Evolutionary conservation across 2,888 invertebrate species (phyloP).

Genomic region (Scaptomyza tumidula): DNA sequence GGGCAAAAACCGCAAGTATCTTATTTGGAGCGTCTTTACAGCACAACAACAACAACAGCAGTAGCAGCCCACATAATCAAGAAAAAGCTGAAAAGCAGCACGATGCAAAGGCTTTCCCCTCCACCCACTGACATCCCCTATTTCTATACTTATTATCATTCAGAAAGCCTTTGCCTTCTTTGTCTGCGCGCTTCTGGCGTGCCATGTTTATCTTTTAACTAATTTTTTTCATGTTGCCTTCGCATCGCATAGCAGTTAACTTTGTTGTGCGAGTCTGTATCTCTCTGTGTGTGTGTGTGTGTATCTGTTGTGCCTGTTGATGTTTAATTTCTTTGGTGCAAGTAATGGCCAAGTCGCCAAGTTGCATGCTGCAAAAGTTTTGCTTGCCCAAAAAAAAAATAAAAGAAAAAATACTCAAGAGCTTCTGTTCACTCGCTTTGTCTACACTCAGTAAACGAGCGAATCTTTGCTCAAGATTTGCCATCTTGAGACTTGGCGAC

Average conservation of each 20-base stretch:
- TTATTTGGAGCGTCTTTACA: conserved; percentile 55
- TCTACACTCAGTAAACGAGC: conserved; percentile 8
- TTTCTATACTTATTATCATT: conserved; percentile 1
- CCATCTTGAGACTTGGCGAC: not conserved
- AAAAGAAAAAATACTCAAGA: conserved; percentile 34
- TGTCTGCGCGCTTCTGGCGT: conserved; percentile 72
- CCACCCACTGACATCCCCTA: not conserved
- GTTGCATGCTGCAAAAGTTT: conserved; percentile 72
- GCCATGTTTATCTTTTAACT: conserved; percentile 80
- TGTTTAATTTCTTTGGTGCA: conserved; percentile 75
- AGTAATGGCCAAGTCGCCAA: conserved; percentile 77
- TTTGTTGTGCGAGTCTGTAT: conserved; percentile 45
- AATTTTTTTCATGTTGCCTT: conserved; percentile 75
- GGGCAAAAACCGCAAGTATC: conserved; percentile 67
- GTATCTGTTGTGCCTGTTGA: conserved; percentile 41
- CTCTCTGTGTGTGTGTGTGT: conserved; percentile 16
- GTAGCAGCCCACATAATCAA: conserved; percentile 73
- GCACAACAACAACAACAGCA: conserved; percentile 2
- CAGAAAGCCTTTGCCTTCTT: conserved; percentile 47
- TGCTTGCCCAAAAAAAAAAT: conserved; percentile 23
- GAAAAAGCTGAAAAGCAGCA: conserved; percentile 70
- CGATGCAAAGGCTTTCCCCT: conserved; percentile 29
- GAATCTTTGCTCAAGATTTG: not conserved
- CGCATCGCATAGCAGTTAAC: conserved; percentile 62
- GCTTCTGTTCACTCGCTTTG: conserved; percentile 26